Base-by-base conservation (phyloP, 2,888 invertebrate species). In the Steinernema carpocapsae region DNA sequence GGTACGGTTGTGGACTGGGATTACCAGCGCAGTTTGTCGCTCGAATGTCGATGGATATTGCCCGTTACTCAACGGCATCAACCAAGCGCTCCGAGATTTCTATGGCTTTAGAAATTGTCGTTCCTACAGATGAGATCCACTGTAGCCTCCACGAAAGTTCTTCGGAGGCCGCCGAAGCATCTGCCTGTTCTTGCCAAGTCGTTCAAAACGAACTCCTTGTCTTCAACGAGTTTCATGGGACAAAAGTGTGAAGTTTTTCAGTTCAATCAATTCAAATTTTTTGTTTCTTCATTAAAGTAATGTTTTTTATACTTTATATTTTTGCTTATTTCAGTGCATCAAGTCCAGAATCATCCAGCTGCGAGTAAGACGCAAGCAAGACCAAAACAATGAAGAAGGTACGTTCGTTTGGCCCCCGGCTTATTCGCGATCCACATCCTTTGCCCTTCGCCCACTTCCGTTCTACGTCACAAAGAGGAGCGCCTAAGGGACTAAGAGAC, bases 241-340 rank as follows among this genome's bases (percentile, higher is more conserved):
- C 42, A 37, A 70, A 70, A 43, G 70, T 70, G 70, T 14, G 19
- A n/a, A n/a, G n/a, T n/a, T n/a, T n/a, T n/a, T n/a, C n/a, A n/a
- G 43, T 14, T 43, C 43, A 14, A 43, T 14, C 43, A n/a, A n/a
- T n/a, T n/a, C n/a, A n/a, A n/a, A n/a, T n/a, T n/a, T n/a, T n/a
- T n/a, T n/a, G n/a, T n/a, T n/a, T n/a, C n/a, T n/a, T n/a, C n/a
- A n/a, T n/a, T n/a, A n/a, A n/a, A n/a, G n/a, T n/a, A n/a, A n/a
- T n/a, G n/a, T n/a, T n/a, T n/a, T n/a, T n/a, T n/a, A n/a, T n/a
- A n/a, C n/a, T n/a, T n/a, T n/a, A n/a, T n/a, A n/a, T n/a, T n/a
- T n/a, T n/a, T n/a, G n/a, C n/a, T n/a, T n/a, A n/a, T n/a, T n/a
- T 17, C 92, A 97, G 96, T 96, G 95, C 89, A 96, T 97, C 88